Evolutionary conservation across 2,797 vertebrate species (phyloP), one percentile per base, ranked within the genome.

Genomic region (Myotis daubentonii): DNA sequence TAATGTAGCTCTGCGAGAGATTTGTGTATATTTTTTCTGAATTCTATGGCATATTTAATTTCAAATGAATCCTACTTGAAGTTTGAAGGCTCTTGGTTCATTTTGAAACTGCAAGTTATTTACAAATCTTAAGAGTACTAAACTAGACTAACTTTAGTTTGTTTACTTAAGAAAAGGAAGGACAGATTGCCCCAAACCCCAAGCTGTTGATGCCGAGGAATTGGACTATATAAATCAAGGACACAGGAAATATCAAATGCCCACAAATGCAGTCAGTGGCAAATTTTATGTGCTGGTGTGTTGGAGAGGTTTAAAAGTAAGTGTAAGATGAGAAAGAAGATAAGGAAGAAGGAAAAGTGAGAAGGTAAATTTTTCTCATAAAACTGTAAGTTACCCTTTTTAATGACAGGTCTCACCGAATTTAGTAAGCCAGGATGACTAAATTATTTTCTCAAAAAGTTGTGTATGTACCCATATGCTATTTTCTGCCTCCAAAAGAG

Each of bases 51-150:
- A 74, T 30, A 38, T 87, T 84, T 62, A 88, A 84, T 74, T 93
- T 76, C 75, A 85, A 65, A 91, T 78, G 75, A 93, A 92, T 87
- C 22, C 5, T 49, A 17, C 9, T 60, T 75, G 3, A 94, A 83
- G 82, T 80, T 95, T 92, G 41, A 33, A 38, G n/a, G 53, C 55
- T 36, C 28, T 82, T n/a, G 20, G 22, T 79, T 96, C 85, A 85
- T 89, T 94, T 87, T 94, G 57, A 93, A 97, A 71, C n/a, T 55
- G 12, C 10, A 74, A 90, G 49, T 71, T 97, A 71, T 83, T 95
- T 80, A 75, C 12, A 70, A 65, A 75, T 71, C 79, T 87, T 92
- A 28, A 55, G 93, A 88, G 66, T 79, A 65, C 16, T 33, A 11
- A 70, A 7, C 6, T 62, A 93, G 7, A 53, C n/a, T 93, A 66